A percentile compares a stretch with the other conserved stretches of the same genome.
Conservation (phyloP, 2,113 vertebrate species). For the cat (Felis catus) region DNA sequence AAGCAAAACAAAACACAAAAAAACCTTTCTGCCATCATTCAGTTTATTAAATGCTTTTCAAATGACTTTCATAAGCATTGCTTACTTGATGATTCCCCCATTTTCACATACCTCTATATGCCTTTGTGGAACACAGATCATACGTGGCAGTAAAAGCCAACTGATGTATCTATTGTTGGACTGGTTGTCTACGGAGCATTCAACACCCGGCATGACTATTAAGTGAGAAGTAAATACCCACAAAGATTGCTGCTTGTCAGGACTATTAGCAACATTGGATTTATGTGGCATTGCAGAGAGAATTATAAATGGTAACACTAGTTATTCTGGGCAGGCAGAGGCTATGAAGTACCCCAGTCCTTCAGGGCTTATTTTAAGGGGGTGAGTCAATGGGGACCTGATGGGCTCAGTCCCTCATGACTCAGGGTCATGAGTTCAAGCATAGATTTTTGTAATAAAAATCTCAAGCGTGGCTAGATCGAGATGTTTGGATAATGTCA, state of each 20-base stretch:
- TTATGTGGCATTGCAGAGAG: not conserved
- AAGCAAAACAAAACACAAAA: not conserved
- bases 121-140: not conserved
- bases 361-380: not conserved
- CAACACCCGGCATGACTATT: not conserved
- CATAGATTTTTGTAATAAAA: not conserved
- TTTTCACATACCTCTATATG: slow-evolving; percentile 4
- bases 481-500: not conserved
- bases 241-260: not conserved
- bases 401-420: no score
- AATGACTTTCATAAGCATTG: not conserved
- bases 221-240: not conserved
- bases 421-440: no score
- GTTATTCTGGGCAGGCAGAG: not conserved
- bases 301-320: not conserved
- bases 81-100: not conserved
- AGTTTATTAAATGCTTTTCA: slow-evolving; percentile 2
- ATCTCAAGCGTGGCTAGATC: not conserved
- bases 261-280: not conserved
- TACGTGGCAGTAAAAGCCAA: not conserved
- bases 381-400: not conserved
- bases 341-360: not conserved
- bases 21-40: not conserved
- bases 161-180: not conserved
- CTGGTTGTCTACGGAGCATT: not conserved